Evolutionary conservation across 2,113 vertebrate species (phyloP).

Genomic region (Kryptolebias marmoratus): DNA sequence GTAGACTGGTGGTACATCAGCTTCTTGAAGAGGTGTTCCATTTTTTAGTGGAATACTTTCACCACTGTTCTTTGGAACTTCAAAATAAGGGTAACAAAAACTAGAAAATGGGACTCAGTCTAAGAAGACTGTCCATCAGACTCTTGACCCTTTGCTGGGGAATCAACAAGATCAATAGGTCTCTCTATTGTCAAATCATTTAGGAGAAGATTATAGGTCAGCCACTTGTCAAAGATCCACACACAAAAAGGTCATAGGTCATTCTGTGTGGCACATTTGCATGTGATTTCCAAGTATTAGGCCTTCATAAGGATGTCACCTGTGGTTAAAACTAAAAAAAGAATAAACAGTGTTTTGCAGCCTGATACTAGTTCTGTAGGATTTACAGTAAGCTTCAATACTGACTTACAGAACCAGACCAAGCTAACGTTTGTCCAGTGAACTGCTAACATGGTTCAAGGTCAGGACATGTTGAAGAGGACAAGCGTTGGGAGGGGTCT

Average conservation of each 20-base stretch:
- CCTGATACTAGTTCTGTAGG: background rate
- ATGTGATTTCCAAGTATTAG: constrained; percentile 60
- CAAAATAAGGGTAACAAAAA: background rate
- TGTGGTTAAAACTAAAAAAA: constrained; percentile 30
- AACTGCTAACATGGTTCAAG: constrained; percentile 63
- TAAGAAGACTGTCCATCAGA: constrained; percentile 27
- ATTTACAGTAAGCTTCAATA: constrained; percentile 25
- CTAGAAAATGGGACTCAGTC: background rate
- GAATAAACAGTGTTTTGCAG: background rate
- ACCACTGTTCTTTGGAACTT: constrained; percentile 27
- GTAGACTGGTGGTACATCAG: too few relatives aligned
- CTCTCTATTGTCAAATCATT: constrained; percentile 79
- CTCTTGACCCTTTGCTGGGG: constrained; percentile 66
- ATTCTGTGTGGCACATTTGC: constrained; percentile 53
- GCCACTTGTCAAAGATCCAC: constrained; percentile 69
- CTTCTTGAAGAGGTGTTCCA: too few relatives aligned
- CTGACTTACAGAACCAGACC: constrained; percentile 29
- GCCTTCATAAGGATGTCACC: constrained; percentile 54
- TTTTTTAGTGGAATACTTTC: constrained; percentile 9
- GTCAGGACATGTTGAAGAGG: constrained; percentile 41
- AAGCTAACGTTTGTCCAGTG: constrained; percentile 37
- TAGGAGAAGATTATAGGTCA: constrained; percentile 74
- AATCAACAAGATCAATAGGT: constrained; percentile 76
- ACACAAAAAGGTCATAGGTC: constrained; percentile 70
- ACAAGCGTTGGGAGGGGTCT: too few relatives aligned